These are phyloP conservation scores for Vespertilio murinus DNA, from an alignment of 2,797 vertebrate species.

Conservation along the genomic window DNA sequence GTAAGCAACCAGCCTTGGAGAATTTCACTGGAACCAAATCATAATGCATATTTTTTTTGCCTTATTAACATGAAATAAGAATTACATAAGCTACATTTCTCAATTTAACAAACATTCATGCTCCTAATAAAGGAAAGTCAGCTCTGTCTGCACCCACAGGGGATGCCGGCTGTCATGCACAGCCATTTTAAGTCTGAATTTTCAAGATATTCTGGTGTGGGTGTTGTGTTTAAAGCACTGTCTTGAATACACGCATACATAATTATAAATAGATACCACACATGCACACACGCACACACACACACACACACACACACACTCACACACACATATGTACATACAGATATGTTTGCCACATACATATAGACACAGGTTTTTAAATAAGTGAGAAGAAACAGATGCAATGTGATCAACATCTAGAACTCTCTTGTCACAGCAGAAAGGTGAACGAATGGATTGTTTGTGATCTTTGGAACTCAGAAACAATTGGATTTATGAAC, in stretches of 20 bases:
- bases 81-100: neutral
- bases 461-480: constrained; percentile 39
- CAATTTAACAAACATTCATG: neutral
- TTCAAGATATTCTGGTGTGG: neutral
- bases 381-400: constrained; percentile 4
- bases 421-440: neutral
- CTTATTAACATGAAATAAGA: neutral
- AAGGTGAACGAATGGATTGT: neutral
- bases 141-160: neutral
- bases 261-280: neutral
- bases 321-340: neutral
- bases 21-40: neutral
- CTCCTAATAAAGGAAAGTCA: neutral
- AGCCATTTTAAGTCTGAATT: neutral
- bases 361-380: neutral
- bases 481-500: neutral
- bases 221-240: neutral
- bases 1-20: neutral
- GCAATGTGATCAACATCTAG: neutral
- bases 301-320: neutral
- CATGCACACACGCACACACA: neutral
- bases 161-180: neutral
- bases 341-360: neutral
- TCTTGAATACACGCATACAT: neutral
- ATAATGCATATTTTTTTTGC: neutral